phyloP scores from a whole-genome alignment of 1,140 invertebrate species.

The Coelopa frigida region DNA sequence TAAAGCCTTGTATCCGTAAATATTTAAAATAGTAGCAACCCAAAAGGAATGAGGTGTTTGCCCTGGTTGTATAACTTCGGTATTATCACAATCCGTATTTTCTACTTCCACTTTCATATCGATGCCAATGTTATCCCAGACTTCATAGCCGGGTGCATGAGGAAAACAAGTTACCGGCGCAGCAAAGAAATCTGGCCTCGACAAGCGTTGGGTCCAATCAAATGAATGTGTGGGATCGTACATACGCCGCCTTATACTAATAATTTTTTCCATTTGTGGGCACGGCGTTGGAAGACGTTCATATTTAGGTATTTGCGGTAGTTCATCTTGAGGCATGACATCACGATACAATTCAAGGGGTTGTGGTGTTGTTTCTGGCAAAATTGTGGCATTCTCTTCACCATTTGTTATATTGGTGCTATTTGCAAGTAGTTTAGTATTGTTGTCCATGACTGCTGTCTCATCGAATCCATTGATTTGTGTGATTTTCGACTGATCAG shows the following conservation, averaged over 20 bases:
- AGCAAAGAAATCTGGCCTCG: constrained; percentile 68
- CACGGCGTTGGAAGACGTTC: constrained; percentile 35
- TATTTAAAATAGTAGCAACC: constrained; percentile 87
- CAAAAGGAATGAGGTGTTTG: constrained; percentile 78
- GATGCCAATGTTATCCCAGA: constrained; percentile 87
- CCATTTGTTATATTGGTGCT: constrained; percentile 31
- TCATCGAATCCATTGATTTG: constrained; percentile 41
- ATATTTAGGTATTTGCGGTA: constrained; percentile 46
- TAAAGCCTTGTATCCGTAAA: constrained; percentile 88
- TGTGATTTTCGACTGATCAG: constrained; percentile 41
- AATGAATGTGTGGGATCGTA: constrained; percentile 63
- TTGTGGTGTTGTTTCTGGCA: constrained; percentile 31
- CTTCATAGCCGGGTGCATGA: constrained; percentile 84
- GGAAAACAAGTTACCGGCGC: constrained; percentile 85
- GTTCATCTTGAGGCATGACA: constrained; percentile 45
- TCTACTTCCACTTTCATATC: constrained; percentile 95
- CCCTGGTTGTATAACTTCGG: constrained; percentile 54
- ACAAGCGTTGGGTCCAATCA: constrained; percentile 75
- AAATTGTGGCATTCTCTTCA: constrained; percentile 17
- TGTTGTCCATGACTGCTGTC: constrained; percentile 29
- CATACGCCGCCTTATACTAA: constrained; percentile 47
- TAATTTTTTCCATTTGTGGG: constrained; percentile 46
- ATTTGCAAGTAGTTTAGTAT: constrained; percentile 17
- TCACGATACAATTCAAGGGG: constrained; percentile 37
- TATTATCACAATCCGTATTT: constrained; percentile 78